Evolutionary conservation across 2,888 invertebrate genomes (phyloP), one percentile per base, ranked within the genome.

Genomic region (Colletes collaris): DNA sequence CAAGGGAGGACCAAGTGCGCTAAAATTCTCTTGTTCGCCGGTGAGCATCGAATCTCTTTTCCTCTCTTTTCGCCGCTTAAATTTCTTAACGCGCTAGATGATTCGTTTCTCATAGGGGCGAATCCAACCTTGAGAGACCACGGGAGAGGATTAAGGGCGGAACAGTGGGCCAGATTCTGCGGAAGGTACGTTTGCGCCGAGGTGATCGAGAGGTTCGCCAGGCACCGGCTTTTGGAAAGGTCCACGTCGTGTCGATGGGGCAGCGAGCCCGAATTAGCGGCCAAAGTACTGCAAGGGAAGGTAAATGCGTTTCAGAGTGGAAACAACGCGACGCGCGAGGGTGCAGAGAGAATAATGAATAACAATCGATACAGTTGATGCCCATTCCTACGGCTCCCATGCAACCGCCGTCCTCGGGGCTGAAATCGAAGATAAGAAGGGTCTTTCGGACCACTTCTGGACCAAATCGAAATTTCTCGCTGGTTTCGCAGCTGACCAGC

Each of bases 91-190:
- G 27, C 27, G 27, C 27, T 27, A 0, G 27, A 27, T 2, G 27
- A 2, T 27, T 27, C 27, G 27, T 52, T 4, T 60, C 55, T 10
- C 4, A 7, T 7, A 96, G 96, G 96, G 83, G 96, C 96, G 11
- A 96, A 96, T 89, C 95, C 96, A 4, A 95, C 95, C 11, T 93
- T 96, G 82, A 93, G 95, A 63, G 96, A 96, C 91, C 94, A 94
- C 84, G 96, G 96, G 0, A 94, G 96, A 63, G 95, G 96, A 13
- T 93, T 96, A 59, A 94, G 96, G 76, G 96, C 97, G 0, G 95
- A 96, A 87, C 96, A 96, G 91, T 97, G 96, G 96, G 96, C 96
- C 1, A 93, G 95, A 83, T 96, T 95, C 91, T 96, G 96, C 89
- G 96, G 96, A 11, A 94, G 96, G 59, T 94, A 95, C 89, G 94